Percentiles rank a stretch among this genome's conserved stretches.
Evolutionary conservation across 2,888 invertebrate species (phyloP).

Genomic region (Cheiracanthium punctorium): DNA sequence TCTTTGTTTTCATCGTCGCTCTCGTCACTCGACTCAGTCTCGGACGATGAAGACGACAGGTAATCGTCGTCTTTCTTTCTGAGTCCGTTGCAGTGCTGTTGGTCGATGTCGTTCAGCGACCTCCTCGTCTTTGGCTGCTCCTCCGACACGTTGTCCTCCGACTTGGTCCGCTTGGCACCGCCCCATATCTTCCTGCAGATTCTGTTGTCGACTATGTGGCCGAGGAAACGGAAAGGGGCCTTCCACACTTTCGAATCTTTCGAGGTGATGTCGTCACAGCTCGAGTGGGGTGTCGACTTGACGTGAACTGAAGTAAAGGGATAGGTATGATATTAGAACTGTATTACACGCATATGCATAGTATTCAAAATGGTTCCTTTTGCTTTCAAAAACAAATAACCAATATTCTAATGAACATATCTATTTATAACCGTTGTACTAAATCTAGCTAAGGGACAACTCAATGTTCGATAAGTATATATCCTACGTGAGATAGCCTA

Average conservation of each 20-base stretch:
- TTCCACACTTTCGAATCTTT: conserved; percentile 35
- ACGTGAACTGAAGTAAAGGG: conserved; percentile 35
- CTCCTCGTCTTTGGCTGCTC: not conserved
- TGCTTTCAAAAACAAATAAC: too few species aligned
- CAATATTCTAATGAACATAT: too few species aligned
- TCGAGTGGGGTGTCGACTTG: conserved; percentile 31
- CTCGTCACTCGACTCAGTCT: conserved; percentile 16
- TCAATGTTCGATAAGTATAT: too few species aligned
- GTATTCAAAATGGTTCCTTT: too few species aligned
- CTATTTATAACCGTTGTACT: too few species aligned
- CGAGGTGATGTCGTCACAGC: conserved; percentile 16
- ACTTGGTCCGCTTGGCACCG: conserved; percentile 23
- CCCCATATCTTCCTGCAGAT: conserved; percentile 42
- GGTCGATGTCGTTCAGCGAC: not conserved
- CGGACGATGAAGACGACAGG: conserved; percentile 10
- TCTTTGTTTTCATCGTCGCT: conserved; percentile 25
- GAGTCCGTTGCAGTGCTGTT: not conserved
- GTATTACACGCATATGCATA: too few species aligned
- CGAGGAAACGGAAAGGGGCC: conserved; percentile 44
- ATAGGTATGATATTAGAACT: too few species aligned
- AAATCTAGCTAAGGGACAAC: too few species aligned
- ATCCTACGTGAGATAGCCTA: too few species aligned
- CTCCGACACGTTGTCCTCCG: conserved; percentile 25
- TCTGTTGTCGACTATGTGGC: conserved; percentile 54
- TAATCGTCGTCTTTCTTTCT: conserved; percentile 19